A percentile compares a stretch with the other conserved stretches of the same genome.
Conservation (phyloP, 2,888 invertebrate species). For the Polyommatus iphigenia region DNA sequence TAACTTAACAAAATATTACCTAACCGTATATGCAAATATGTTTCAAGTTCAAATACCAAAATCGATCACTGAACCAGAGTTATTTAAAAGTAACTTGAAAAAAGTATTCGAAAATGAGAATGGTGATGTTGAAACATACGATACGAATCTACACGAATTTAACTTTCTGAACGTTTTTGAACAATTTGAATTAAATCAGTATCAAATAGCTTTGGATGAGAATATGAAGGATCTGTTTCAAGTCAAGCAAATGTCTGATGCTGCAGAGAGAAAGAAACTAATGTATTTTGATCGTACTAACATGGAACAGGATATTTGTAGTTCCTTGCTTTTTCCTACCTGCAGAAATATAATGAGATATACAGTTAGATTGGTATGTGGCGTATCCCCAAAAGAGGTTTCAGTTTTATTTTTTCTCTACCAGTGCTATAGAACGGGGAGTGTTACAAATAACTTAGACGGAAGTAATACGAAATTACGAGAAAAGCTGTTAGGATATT, state of each 20-base stretch:
- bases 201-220: slow-evolving; percentile 59
- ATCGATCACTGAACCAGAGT: slow-evolving; percentile 52
- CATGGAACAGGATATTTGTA: slow-evolving; percentile 66
- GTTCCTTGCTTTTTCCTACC: slow-evolving; percentile 57
- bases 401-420: slow-evolving; percentile 72
- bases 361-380: slow-evolving; percentile 64
- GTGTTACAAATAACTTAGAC: slow-evolving; percentile 60
- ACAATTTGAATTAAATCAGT: slow-evolving; percentile 68
- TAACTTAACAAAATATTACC: slow-evolving; percentile 55
- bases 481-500: slow-evolving; percentile 66
- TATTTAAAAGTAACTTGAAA: slow-evolving; percentile 45
- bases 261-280: slow-evolving; percentile 49
- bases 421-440: slow-evolving; percentile 64
- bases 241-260: slow-evolving; percentile 42
- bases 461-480: slow-evolving; percentile 63
- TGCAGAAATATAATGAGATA: slow-evolving; percentile 68
- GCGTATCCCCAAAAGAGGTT: slow-evolving; percentile 57
- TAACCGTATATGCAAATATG: slow-evolving; percentile 58
- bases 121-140: slow-evolving; percentile 55
- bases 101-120: slow-evolving; percentile 65
- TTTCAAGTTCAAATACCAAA: slow-evolving; percentile 61
- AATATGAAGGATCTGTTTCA: slow-evolving; percentile 61
- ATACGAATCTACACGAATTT: slow-evolving; percentile 60
- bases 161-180: slow-evolving; percentile 60
- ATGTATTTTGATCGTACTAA: slow-evolving; percentile 64